Conservation (phyloP, 2,113 vertebrate genomes). For the Tor tambroides region DNA sequence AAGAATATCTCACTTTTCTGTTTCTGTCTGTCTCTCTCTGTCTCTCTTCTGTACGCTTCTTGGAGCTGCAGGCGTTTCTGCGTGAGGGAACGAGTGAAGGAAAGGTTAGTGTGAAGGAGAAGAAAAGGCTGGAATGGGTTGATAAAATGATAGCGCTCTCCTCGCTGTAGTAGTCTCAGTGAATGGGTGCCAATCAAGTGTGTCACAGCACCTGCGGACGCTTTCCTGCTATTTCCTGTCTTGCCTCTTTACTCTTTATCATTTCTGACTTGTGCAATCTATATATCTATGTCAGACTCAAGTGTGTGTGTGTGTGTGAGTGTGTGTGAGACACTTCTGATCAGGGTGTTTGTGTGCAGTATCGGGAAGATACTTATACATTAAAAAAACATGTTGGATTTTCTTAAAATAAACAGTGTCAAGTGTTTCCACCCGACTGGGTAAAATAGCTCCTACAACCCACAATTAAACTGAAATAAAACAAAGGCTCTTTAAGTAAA, state of each 20-base stretch:
- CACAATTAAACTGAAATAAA: background rate
- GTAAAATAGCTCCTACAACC: background rate
- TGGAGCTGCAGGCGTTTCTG: conserved; percentile 1
- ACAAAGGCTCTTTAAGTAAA: background rate
- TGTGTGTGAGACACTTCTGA: conserved; percentile 2
- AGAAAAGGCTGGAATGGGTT: conserved; percentile 18
- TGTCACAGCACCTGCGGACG: conserved; percentile 25
- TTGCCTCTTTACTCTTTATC: background rate
- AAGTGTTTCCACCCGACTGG: background rate
- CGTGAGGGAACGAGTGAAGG: background rate
- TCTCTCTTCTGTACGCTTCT: background rate
- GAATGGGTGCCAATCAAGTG: conserved; percentile 36
- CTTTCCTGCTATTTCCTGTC: background rate
- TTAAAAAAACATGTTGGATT: background rate
- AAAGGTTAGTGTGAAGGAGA: conserved; percentile 23
- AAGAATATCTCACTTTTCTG: conserved; percentile 41
- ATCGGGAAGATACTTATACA: background rate
- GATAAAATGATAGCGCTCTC: conserved; percentile 27
- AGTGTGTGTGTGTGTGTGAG: conserved; percentile 9
- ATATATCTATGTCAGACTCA: conserved; percentile 6
- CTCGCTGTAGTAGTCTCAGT: conserved; percentile 22
- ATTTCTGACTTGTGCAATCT: conserved; percentile 9
- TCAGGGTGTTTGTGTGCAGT: background rate
- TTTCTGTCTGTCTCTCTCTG: conserved; percentile 6
- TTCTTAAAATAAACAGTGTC: background rate